Evolutionary conservation across 2,888 invertebrate species (phyloP).

Genomic region (Euphydryas editha): DNA sequence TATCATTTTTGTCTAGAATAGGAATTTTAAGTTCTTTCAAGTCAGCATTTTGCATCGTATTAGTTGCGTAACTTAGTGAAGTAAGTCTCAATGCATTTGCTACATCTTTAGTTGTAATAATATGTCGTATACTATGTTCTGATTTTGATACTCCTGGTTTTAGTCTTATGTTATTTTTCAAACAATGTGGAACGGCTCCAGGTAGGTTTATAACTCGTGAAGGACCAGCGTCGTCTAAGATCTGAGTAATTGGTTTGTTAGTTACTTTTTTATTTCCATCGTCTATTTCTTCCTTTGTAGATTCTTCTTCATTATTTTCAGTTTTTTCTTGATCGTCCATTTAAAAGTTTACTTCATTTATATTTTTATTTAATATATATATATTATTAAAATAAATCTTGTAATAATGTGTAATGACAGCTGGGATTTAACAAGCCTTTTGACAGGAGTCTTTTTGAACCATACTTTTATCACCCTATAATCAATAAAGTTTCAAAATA

Average conservation of each 20-base stretch:
- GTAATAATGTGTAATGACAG: conserved; percentile 45
- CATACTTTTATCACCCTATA: neutral
- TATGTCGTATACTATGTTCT: conserved; percentile 70
- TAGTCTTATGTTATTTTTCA: conserved; percentile 45
- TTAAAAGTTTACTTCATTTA: conserved; percentile 63
- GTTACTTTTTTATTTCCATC: conserved; percentile 47
- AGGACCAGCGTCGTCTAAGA: conserved; percentile 67
- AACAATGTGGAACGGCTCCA: conserved; percentile 56
- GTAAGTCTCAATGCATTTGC: conserved; percentile 63
- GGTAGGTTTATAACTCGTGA: conserved; percentile 61
- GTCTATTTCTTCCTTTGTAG: conserved; percentile 48
- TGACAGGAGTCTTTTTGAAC: conserved; percentile 15
- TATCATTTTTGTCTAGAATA: conserved; percentile 50
- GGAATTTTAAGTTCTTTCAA: conserved; percentile 62
- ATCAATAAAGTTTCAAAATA: conserved; percentile 2
- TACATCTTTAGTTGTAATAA: conserved; percentile 68
- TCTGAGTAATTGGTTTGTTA: conserved; percentile 34
- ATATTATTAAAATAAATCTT: conserved; percentile 46
- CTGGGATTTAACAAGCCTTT: conserved; percentile 38
- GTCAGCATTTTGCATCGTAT: conserved; percentile 23
- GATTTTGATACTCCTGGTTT: conserved; percentile 72
- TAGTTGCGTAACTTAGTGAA: conserved; percentile 61
- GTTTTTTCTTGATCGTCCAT: conserved; percentile 67
- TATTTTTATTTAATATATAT: conserved; percentile 50
- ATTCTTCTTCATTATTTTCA: conserved; percentile 48